Evolutionary conservation across 1,140 invertebrate species (phyloP), one percentile per base, ranked within the genome.

Genomic region (Charaxes varanes): DNA sequence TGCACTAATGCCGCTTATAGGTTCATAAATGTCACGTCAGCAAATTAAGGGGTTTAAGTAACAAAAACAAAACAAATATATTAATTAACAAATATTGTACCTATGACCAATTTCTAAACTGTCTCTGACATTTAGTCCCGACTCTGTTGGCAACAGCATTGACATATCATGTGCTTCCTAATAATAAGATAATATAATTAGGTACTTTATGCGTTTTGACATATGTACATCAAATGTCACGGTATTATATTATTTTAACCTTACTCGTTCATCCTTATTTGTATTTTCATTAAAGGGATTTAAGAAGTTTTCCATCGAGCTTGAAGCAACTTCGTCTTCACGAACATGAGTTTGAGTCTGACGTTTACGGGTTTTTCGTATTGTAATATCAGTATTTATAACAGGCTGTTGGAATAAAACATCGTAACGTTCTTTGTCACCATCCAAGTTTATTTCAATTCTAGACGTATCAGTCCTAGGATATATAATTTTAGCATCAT

Each of bases 401-500:
- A 49, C 41, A 16, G 41, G 51, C 27, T 65, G 51, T 27, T 59
- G 31, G 27, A 74, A 55, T 21, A 54, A 19, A 11, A 74, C 51
- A 35, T 67, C 56, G 35, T 73, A 79, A n/a, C 35, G 33, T 47
- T 74, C 67, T 10, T 56, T 61, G 5, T 66, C 63, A 13, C 58
- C 53, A n/a, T 76, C 59, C 33, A 76, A 72, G 43, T 74, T 62
- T n/a, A 76, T 52, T 23, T 57, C 58, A 6, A 79, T 46, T 32
- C 51, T 62, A 8, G 74, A 77, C 16, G 41, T 40, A 18, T 59
- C 34, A n/a, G 35, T 42, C 42, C 57, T 56, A 21, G 48, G 46
- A 10, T 15, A 14, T 2, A 41, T 11, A 3, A 41, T 40, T 41
- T 42, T 41, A 11, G 24, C n/a, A 11, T 40, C 14, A n/a, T 24